Conservation (phyloP, 92 coral and sea anemone genomes). For the Palythoa heliodiscus region DNA sequence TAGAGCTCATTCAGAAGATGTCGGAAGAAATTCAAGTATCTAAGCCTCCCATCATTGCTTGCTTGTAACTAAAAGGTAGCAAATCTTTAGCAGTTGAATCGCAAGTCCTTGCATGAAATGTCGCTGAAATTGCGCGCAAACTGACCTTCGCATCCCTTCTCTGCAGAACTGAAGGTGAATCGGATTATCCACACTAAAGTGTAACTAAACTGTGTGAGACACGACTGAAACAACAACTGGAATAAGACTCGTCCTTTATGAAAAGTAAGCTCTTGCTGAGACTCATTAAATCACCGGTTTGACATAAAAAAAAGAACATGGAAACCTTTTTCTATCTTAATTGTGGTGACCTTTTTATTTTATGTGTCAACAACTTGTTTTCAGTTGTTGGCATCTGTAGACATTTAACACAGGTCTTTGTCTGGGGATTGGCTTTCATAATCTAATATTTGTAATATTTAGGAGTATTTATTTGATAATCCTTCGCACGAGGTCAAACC, state of each 20-base stretch:
- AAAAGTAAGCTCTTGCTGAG: neutral
- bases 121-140: neutral
- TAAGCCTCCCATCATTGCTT: neutral
- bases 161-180: neutral
- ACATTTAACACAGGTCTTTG: constrained; percentile 3
- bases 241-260: neutral
- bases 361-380: neutral
- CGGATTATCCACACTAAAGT: neutral
- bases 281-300: neutral
- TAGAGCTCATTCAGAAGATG: neutral
- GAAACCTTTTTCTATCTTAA: too few relatives aligned
- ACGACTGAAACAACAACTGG: neutral
- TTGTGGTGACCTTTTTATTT: neutral
- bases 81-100: neutral
- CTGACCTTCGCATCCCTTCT: neutral
- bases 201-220: neutral
- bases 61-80: neutral
- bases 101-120: neutral
- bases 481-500: neutral
- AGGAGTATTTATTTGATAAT: constrained; percentile 11
- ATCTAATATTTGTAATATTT: constrained; percentile 31
- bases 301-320: neutral
- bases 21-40: neutral
- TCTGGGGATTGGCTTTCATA: neutral
- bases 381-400: constrained; percentile 6